Base-by-base conservation (phyloP, 2,113 vertebrate species). In the Ibidorhyncha struthersii region DNA sequence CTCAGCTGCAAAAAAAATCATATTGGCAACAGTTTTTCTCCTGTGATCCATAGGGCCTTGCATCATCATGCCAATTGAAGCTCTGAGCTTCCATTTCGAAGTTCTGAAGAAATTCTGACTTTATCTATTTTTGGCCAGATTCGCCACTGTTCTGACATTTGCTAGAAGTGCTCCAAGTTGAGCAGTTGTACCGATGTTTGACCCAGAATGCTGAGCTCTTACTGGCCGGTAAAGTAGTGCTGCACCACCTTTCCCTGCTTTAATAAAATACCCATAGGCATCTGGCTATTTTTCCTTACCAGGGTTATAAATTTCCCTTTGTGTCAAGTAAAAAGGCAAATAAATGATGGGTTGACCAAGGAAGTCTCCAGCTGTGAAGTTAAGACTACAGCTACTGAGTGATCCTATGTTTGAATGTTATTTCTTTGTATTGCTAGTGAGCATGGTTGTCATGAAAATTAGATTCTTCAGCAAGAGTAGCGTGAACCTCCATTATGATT, bases 11-110 rank as follows among this genome's bases (percentile, higher is more conserved):
- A 59, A 58, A 58, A 70, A 50, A 4, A 21, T 71, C 27, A 7
- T 30, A 10, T 19, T 38, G 7, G n/a, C 27, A 77, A 17, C 3
- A 41, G 0, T 26, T 32, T 86, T 61, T 72, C 58, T 71, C 63
- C 56, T 4, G 1, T 55, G 40, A 29, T 8, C 1, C 0, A 30
- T 7, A 36, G 19, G 66, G 30, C 22, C 43, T 14, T 53, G 27
- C 21, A 69, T 22, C 43, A 18, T 32, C 1, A 1, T 32, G 15
- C 21, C 38, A 58, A 47, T 0, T 70, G 62, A 70, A 53, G 22
- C 22, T 45, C 61, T 53, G 41, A 84, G 25, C 36, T 38, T 76
- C 61, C 34, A 19, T 36, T 94, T 45, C 26, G 49, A 76, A 30
- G 19, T 71, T 49, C 45, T 66, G 25, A 63, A 81, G 41, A 29